Evolutionary conservation across 2,888 invertebrate species (phyloP).

Genomic region (Lasioglossum marginatum): DNA sequence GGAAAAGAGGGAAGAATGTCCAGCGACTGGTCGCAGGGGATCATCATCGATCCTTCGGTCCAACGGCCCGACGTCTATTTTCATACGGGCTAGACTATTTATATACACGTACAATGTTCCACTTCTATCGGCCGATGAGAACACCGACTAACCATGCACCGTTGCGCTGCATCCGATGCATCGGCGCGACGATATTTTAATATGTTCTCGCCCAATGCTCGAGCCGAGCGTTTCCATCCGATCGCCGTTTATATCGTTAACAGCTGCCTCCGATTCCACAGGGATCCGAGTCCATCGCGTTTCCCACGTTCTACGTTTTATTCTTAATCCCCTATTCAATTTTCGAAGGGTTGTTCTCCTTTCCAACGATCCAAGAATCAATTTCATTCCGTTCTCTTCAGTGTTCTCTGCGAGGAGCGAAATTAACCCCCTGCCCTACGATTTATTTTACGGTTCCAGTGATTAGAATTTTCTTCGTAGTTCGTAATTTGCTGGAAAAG

Average conservation of each 20-base stretch:
- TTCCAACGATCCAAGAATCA: too few species aligned
- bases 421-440: too few species aligned
- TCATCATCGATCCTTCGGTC: constrained; percentile 78
- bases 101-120: constrained; percentile 81
- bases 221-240: neutral
- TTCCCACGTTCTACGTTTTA: neutral
- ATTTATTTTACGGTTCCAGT: too few species aligned
- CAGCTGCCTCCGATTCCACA: neutral
- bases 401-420: too few species aligned
- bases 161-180: constrained; percentile 19
- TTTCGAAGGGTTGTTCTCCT: too few species aligned
- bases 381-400: too few species aligned
- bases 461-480: too few species aligned
- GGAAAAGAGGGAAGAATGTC: constrained; percentile 26
- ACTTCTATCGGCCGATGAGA: constrained; percentile 77
- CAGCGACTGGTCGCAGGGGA: constrained; percentile 42
- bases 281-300: neutral
- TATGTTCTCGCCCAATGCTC: neutral
- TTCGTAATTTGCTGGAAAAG: too few species aligned
- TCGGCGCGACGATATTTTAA: constrained; percentile 8
- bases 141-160: constrained; percentile 68
- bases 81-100: constrained; percentile 77
- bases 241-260: neutral
- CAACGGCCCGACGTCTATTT: constrained; percentile 81
- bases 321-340: neutral